These are phyloP conservation scores for Tragelaphus imberbis DNA, from an alignment of 2,113 vertebrate genomes.

Conservation along the genomic window DNA sequence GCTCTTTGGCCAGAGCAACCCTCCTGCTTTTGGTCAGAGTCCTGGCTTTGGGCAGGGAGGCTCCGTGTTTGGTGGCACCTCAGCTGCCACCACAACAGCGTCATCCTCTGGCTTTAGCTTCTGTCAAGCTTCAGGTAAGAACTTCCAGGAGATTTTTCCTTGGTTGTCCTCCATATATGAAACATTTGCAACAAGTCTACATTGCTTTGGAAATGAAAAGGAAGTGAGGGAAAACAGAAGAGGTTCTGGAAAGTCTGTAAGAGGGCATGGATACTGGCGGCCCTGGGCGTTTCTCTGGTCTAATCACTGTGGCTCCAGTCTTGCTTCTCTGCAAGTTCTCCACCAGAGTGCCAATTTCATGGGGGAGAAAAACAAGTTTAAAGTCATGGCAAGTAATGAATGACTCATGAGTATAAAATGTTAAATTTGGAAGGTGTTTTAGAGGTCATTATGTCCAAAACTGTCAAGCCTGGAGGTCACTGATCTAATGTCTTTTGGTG, in stretches of 20 bases:
- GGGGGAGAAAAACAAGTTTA: background rate
- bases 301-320: fast-evolving
- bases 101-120: slow-evolving; percentile 90
- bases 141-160: fast-evolving
- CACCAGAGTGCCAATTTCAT: background rate
- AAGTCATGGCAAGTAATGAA: background rate
- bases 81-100: slow-evolving; percentile 81
- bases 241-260: background rate
- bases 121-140: slow-evolving; percentile 90
- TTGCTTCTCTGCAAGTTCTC: background rate
- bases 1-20: slow-evolving; percentile 86
- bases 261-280: fast-evolving
- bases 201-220: background rate
- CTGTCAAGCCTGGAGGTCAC: background rate
- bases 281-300: background rate
- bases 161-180: background rate
- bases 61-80: slow-evolving; percentile 83
- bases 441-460: background rate
- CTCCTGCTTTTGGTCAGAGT: slow-evolving; percentile 87
- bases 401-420: background rate
- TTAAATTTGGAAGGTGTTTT: background rate
- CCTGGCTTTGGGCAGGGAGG: slow-evolving; percentile 86
- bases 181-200: background rate
- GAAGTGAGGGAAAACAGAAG: background rate
- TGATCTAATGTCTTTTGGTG: background rate